A percentile compares a stretch with the other conserved stretches of the same genome.
phyloP scores from a whole-genome alignment of 2,797 vertebrate genomes.

The Enteromius fasciolatus region DNA sequence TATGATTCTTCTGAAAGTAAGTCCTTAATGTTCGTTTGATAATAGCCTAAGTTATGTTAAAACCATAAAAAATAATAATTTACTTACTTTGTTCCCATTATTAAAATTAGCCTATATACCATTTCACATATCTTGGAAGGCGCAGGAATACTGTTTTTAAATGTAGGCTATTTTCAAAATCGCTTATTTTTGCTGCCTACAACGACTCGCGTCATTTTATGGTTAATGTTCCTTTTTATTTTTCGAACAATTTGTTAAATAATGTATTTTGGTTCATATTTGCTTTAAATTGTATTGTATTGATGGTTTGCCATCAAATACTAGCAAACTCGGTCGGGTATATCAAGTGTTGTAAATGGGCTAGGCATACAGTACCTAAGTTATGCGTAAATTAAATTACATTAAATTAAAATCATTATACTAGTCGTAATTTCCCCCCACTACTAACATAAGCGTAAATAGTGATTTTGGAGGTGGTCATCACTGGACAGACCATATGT shows the following conservation, averaged over 20 bases:
- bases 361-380: conserved; percentile 5
- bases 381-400: background rate
- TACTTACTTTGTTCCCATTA: background rate
- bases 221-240: background rate
- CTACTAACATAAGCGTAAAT: background rate
- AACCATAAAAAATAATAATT: background rate
- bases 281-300: background rate
- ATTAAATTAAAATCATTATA: background rate
- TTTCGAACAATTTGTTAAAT: background rate
- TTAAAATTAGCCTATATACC: too few species aligned
- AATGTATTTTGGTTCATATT: background rate
- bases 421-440: background rate
- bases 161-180: background rate
- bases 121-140: background rate
- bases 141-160: background rate
- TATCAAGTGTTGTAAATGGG: background rate
- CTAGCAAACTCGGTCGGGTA: background rate
- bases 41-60: conserved; percentile 4
- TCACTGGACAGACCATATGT: background rate
- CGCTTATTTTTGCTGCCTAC: background rate
- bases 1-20: background rate
- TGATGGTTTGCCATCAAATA: conserved; percentile 12
- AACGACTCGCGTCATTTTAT: too few species aligned
- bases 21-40: background rate
- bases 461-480: background rate